Evolutionary conservation across 1,140 invertebrate species (phyloP), one percentile per base, ranked within the genome.

Genomic region (Neodiprion lecontei): DNA sequence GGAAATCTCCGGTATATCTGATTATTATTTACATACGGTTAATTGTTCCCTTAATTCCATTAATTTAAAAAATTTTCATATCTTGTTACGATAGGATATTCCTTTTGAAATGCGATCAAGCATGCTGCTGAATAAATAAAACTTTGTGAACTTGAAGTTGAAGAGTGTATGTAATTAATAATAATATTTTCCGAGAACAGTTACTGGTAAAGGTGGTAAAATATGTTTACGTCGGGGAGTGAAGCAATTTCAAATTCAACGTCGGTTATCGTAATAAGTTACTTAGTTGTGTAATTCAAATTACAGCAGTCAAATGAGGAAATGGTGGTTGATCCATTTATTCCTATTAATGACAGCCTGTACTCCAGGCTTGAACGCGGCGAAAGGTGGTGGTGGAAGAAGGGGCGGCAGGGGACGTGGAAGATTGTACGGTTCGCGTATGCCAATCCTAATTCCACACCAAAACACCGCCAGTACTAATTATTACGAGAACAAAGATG

Each of bases 401-500:
- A 82, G 86, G 73, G 80, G 87, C 70, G 77, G 83, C 0, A 77
- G 79, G 14, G 80, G 87, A 77, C 81, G 84, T 5, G 87, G 89
- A 70, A 81, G 89, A 75, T 74, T 90, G 14, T 90, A 85, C 78
- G 89, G 89, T 50, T 89, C 89, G 7, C 81, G 89, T 11, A 89
- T 91, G 83, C 92, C 91, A 0, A 90, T 92, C 61, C 84, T 91
- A n/a, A 92, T 93, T 73, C 90, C 92, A 74, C 90, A 92, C 82
- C 87, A 91, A 74, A 92, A 92, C 81, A 91, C 91, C 48, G 92
- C 92, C 70, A 90, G 92, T 21, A 89, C 89, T 14, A 91, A 89
- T 80, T 94, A 94, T 83, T 95, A 94, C 77, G 91, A 93, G 77
- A 91, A 94, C 80, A 93, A 93, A 86, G 92, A 94, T 82, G 93